Evolutionary conservation across 2,888 invertebrate genomes (phyloP), one percentile per base, ranked within the genome.

Genomic region (Seira sanloemensis): DNA sequence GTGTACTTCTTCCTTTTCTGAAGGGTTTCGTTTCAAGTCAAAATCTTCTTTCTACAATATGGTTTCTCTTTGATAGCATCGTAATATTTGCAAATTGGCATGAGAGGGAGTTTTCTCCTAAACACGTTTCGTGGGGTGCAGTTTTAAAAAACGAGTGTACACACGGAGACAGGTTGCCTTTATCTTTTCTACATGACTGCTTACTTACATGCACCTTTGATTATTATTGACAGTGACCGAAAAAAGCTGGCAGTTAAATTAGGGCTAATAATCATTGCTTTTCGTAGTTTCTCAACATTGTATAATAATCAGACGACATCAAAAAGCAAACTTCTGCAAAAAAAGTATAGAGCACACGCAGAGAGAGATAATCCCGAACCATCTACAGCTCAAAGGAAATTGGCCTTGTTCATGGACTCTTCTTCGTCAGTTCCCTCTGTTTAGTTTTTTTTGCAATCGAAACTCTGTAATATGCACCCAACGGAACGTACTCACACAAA

Each of bases 201-300:
- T 83, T 68, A 83, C n/a, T 83, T 78, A 83, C 78, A 83, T 78
- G 83, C 83, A 83, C 78, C 73, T 66, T n/a, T 77, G 83, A 83
- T 78, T 78, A 73, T 24, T 66, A 81, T 75, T 81, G 76, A 74
- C 80, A 82, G 66, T 72, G 71, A 81, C 81, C 75, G 81, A 37
- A 37, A 58, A 82, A 71, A 82, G 77, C 76, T 67, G 65, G 69
- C 46, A 71, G 54, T 81, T 69, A 81, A 65, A 65, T 78, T 65
- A 78, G 46, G 58, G n/a, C 69, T 37, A 58, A 62, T 69, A 68
- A 78, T 69, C 68, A 7, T 68, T n/a, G 23, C 58, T 58, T 58
- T 58, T 58, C 58, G 12, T 37, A 58, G 67, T 77, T 77, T 25
- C 67, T 77, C 12, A 25, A 19, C 69, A 37, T 78, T 69, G 27